phyloP scores from a whole-genome alignment of 2,113 vertebrate species.

The Melanerpes aurifrons region DNA sequence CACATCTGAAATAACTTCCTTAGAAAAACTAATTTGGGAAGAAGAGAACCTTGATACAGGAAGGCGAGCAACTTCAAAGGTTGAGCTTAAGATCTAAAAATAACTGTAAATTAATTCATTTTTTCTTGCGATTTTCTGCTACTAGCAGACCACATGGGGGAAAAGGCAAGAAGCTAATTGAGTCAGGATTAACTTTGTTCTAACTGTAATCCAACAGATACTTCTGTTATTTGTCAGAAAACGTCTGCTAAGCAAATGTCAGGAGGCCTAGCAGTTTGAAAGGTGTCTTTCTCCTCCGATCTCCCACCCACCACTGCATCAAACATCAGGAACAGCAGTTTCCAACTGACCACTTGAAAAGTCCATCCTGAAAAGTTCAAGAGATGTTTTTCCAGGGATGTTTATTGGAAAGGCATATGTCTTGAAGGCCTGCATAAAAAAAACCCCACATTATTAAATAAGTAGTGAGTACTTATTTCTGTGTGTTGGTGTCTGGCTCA shows the following conservation, averaged over 20 bases:
- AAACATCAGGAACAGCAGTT: background rate
- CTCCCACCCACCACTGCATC: rapidly evolving
- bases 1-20: background rate
- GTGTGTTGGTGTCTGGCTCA: background rate
- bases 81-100: background rate
- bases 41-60: background rate
- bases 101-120: background rate
- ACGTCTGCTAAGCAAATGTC: background rate
- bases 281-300: background rate
- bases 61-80: background rate
- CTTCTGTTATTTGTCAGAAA: background rate
- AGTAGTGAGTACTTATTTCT: background rate
- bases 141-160: background rate
- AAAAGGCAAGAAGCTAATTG: slow-evolving; percentile 12
- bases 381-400: background rate
- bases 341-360: background rate
- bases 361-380: background rate
- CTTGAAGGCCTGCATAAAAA: background rate
- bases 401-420: background rate
- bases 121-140: background rate
- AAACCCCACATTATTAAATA: background rate
- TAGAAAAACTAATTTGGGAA: background rate
- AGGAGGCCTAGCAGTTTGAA: background rate
- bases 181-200: slow-evolving; percentile 37
- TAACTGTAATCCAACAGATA: background rate